Base-by-base conservation (phyloP, 2,113 vertebrate genomes). In the Calyptommatus sinebrachiatus region DNA sequence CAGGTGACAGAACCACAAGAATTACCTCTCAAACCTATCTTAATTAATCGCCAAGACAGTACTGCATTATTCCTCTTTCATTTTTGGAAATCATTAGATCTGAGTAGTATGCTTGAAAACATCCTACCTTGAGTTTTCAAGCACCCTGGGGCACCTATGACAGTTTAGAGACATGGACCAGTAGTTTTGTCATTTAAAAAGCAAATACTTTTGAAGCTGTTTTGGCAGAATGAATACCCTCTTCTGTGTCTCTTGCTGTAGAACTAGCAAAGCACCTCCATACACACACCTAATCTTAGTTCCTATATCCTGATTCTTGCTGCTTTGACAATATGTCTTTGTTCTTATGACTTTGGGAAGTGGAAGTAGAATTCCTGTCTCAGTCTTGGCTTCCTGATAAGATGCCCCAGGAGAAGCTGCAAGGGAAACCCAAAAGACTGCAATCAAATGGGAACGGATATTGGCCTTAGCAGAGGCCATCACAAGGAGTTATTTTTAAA, bases 371-470 rank as follows among this genome's bases (percentile, higher is more conserved):
- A 4, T 67, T 8, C 5, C 71, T 80, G 7, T 10, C 50, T 29
- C 71, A 70, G 78, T 53, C 26, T 12, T 21, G 75, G 45, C 7
- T 16, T 29, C 60, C 28, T 16, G 79, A 76, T 81, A 81, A 81
- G 73, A 70, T 81, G 79, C 79, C 65, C 79, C 73, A 81, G 79
- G 66, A 81, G 35, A 41, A 41, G 72, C 66, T 76, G 57, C 65
- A 81, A 22, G 79, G 79, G 79, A 81, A 81, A 46, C 77, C 79
- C 73, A 31, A 70, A 81, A 81, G 73, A n/a, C 53, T 76, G 65
- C 73, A 81, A 35, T 76, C 79, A 76, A 81, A 81, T 16, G 35
- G 67, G 66, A 81, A 57, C 73, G 66, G 73, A 81, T 73, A 81
- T 28, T 48, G 66, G 73, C 79, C 79, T n/a, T 73, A 31, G 53